phyloP scores from a whole-genome alignment of 92 coral and sea anemone species.

The Chrysogorgia sp. region DNA sequence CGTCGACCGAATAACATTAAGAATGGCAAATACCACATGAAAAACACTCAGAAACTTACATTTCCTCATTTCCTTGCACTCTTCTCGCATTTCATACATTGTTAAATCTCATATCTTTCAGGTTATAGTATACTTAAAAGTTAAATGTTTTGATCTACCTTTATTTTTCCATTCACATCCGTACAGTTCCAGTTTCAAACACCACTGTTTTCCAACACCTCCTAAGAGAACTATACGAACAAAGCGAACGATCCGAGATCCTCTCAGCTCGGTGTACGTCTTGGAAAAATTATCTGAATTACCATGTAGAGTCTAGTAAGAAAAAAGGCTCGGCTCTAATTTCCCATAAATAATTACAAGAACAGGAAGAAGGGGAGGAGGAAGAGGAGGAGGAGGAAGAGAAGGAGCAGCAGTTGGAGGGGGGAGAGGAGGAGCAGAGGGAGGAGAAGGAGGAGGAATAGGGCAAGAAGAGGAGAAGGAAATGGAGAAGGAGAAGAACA shows the following conservation, averaged over 20 bases:
- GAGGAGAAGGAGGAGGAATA: no score
- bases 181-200: constrained; percentile 79
- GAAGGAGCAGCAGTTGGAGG: no score
- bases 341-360: neutral
- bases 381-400: no score
- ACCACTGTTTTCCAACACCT: constrained; percentile 73
- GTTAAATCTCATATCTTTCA: neutral
- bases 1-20: no score
- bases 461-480: no score
- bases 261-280: neutral
- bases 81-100: neutral
- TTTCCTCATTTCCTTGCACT: neutral
- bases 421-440: no score
- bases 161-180: constrained; percentile 85
- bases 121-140: neutral
- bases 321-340: neutral
- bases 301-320: constrained; percentile 6
- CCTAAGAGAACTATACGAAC: constrained; percentile 72
- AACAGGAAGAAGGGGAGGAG: no score
- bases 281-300: neutral
- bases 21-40: no score
- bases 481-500: no score
- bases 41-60: neutral
- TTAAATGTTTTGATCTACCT: constrained; percentile 45
- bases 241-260: constrained; percentile 79